These are phyloP conservation scores for Telenomus remus DNA, from an alignment of 1,140 invertebrate genomes.

Conservation along the genomic window DNA sequence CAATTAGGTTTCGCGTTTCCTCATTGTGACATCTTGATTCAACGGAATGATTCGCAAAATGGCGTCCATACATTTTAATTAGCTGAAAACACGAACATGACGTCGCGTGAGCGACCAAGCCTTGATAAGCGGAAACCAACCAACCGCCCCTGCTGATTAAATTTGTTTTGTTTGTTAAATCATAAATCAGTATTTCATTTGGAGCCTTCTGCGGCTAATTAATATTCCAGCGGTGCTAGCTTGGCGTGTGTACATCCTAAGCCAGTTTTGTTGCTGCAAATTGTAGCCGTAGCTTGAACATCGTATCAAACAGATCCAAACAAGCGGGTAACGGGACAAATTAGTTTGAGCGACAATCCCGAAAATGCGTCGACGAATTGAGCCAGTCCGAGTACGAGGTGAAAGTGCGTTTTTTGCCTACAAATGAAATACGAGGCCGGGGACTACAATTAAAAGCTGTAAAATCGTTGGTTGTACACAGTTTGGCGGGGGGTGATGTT, in stretches of 20 bases:
- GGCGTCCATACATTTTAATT: no score
- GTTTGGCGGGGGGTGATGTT: not conserved
- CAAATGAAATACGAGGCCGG: no score
- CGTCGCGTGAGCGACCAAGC: not conserved
- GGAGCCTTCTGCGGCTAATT: constrained; percentile 6
- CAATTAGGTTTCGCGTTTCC: no score
- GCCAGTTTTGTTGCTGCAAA: constrained; percentile 17
- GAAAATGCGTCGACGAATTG: not conserved
- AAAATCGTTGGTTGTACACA: not conserved
- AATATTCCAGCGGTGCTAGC: constrained; percentile 4
- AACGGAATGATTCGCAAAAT: not conserved
- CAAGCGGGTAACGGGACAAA: not conserved
- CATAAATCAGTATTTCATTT: constrained; percentile 25
- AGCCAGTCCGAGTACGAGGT: no score
- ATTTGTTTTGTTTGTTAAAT: constrained; percentile 2
- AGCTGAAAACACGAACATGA: not conserved
- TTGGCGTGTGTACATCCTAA: not conserved
- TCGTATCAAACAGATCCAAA: not conserved
- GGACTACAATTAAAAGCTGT: no score
- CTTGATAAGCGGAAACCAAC: not conserved
- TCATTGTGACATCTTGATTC: no score
- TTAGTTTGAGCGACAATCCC: constrained; percentile 13
- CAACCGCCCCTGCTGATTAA: not conserved
- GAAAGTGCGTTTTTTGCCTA: no score
- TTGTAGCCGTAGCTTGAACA: constrained; percentile 3